Evolutionary conservation across 2,888 invertebrate species (phyloP).

Genomic region (Scaptomyza polygonia): DNA sequence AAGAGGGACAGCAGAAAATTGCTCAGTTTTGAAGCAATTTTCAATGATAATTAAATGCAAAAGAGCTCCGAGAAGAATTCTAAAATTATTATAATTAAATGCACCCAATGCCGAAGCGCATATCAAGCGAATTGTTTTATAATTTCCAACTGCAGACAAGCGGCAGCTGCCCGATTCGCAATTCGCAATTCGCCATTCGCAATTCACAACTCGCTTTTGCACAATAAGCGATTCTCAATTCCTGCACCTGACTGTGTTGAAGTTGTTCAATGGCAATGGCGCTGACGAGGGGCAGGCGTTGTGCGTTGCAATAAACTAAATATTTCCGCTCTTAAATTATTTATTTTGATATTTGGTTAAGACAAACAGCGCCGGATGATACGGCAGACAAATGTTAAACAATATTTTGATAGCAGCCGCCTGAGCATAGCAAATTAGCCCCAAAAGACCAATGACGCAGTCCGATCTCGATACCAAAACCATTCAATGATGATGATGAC

Average conservation of each 20-base stretch:
- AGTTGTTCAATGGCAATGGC: background rate
- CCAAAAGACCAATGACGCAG: conserved; percentile 51
- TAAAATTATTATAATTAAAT: conserved; percentile 77
- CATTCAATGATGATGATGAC: conserved; percentile 29
- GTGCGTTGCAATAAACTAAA: conserved; percentile 81
- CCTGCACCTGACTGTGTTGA: conserved; percentile 47
- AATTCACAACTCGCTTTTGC: too few species aligned
- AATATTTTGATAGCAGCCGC: conserved; percentile 75
- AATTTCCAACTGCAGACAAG: conserved; percentile 56
- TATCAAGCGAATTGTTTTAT: conserved; percentile 76
- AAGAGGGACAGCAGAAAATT: conserved; percentile 35
- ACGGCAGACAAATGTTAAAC: conserved; percentile 68
- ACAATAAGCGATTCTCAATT: conserved; percentile 14
- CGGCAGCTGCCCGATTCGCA: conserved; percentile 46
- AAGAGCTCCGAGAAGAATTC: conserved; percentile 38
- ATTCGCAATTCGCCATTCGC: conserved; percentile 6
- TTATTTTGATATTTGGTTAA: conserved; percentile 67
- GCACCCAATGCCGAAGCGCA: conserved; percentile 71
- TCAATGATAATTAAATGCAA: conserved; percentile 75
- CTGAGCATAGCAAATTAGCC: conserved; percentile 75
- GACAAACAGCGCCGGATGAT: conserved; percentile 44
- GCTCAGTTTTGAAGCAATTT: conserved; percentile 59
- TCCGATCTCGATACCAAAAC: conserved; percentile 28
- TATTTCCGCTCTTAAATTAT: conserved; percentile 82
- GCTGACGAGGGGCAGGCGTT: conserved; percentile 1